phyloP scores from a whole-genome alignment of 2,888 invertebrate genomes.

The Entomobrya multifasciata region DNA sequence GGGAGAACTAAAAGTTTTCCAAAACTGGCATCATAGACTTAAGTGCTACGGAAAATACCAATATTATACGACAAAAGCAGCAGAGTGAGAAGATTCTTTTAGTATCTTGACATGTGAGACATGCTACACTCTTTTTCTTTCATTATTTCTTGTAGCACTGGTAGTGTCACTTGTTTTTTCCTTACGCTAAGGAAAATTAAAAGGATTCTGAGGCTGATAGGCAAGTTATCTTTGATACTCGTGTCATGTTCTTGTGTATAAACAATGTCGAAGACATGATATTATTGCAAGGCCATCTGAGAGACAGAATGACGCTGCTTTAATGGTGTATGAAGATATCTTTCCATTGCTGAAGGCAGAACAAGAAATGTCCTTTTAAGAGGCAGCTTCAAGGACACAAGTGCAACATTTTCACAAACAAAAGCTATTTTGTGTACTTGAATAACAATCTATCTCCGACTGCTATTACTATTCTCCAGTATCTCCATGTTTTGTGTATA shows the following conservation, averaged over 20 bases:
- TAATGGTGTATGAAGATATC: not conserved
- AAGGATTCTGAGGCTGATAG: slow-evolving; percentile 17
- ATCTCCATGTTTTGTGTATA: too few relatives aligned
- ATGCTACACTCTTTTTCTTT: slow-evolving; percentile 13
- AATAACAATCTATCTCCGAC: too few relatives aligned
- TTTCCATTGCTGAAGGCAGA: not conserved
- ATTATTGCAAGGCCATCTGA: slow-evolving; percentile 52
- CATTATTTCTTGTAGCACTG: slow-evolving; percentile 6
- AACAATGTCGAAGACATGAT: not conserved
- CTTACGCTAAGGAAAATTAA: slow-evolving; percentile 45
- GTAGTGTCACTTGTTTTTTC: slow-evolving; percentile 6
- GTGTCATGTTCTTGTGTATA: not conserved
- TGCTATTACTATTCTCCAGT: too few relatives aligned
- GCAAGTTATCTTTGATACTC: not conserved
- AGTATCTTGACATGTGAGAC: not conserved
- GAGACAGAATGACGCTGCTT: not conserved
- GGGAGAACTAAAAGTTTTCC: not conserved
- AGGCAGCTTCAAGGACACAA: slow-evolving; percentile 62
- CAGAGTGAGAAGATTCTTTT: not conserved
- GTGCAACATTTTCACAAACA: slow-evolving; percentile 54
- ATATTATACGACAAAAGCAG: not conserved
- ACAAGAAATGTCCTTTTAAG: slow-evolving; percentile 30
- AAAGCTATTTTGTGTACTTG: slow-evolving; percentile 34
- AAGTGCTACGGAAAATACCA: not conserved
- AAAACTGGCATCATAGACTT: too few relatives aligned